Evolutionary conservation across 2,888 invertebrate genomes (phyloP).

Genomic region (Leucophenga maculata): DNA sequence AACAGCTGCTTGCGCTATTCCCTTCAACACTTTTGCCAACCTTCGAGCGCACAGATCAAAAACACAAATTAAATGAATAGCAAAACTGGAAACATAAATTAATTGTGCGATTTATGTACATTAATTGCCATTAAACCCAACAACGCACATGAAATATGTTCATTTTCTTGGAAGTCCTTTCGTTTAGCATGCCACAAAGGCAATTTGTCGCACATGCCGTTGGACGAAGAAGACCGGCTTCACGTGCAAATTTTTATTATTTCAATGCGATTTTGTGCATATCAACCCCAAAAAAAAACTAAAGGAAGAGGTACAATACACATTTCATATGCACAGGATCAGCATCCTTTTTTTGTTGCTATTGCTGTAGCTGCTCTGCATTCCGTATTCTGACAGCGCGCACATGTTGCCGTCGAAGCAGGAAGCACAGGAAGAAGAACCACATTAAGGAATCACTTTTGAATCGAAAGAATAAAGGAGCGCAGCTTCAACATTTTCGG

Average conservation of each 20-base stretch:
- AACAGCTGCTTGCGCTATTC: neutral
- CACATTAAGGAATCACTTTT: neutral
- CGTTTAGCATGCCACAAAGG: slow-evolving; percentile 13
- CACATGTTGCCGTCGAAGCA: slow-evolving; percentile 55
- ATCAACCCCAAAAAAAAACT: slow-evolving; percentile 1
- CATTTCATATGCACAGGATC: neutral
- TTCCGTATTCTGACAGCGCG: slow-evolving; percentile 29
- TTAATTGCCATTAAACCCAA: slow-evolving; percentile 7
- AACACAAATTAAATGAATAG: neutral
- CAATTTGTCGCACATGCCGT: slow-evolving; percentile 23
- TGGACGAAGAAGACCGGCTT: neutral
- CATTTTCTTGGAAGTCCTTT: slow-evolving; percentile 10
- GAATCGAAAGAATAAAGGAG: neutral
- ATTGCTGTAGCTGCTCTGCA: neutral
- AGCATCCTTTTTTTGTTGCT: neutral
- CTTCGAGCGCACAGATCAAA: neutral
- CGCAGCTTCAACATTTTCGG: neutral
- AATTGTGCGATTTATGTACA: neutral
- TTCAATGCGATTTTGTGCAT: slow-evolving; percentile 4
- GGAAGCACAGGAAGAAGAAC: slow-evolving; percentile 53
- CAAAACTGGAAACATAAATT: neutral
- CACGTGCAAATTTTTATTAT: slow-evolving; percentile 19
- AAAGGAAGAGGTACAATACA: neutral
- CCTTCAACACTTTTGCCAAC: neutral
- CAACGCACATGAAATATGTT: neutral